Evolutionary conservation across 2,888 invertebrate species (phyloP).

Genomic region (Oxyteleia sp.): DNA sequence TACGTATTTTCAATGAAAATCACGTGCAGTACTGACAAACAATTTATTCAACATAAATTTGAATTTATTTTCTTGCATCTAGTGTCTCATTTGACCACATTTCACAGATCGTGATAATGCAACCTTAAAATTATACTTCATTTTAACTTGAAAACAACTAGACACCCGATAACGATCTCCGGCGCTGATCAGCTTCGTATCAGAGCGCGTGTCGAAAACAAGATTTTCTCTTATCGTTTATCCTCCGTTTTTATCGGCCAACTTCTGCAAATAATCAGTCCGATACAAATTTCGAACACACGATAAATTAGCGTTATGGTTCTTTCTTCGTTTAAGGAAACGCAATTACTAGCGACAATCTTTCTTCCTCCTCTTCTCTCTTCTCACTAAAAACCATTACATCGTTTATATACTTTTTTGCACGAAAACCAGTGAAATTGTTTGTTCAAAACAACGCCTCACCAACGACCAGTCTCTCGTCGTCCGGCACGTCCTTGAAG

Average conservation of each 20-base stretch:
- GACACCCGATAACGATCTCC: slow-evolving; percentile 18
- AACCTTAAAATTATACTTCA: too few relatives aligned
- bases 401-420: slow-evolving; percentile 5
- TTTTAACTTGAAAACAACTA: too few relatives aligned
- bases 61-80: too few relatives aligned
- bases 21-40: too few relatives aligned
- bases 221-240: background rate
- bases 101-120: too few relatives aligned
- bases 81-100: too few relatives aligned
- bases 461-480: slow-evolving; percentile 98
- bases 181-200: background rate
- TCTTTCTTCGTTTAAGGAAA: slow-evolving; percentile 15
- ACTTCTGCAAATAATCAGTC: slow-evolving; percentile 33
- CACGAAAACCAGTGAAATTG: slow-evolving; percentile 8
- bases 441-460: slow-evolving; percentile 77
- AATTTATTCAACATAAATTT: too few relatives aligned
- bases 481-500: slow-evolving; percentile 96
- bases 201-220: background rate
- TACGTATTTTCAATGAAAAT: too few relatives aligned
- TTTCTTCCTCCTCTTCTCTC: too few relatives aligned
- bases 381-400: too few relatives aligned
- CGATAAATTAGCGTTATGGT: slow-evolving; percentile 6
- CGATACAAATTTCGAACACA: slow-evolving; percentile 6
- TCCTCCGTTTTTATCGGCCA: slow-evolving; percentile 3
- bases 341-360: background rate